phyloP scores from a whole-genome alignment of 2,888 invertebrate species.

The Andrena bucephala region DNA sequence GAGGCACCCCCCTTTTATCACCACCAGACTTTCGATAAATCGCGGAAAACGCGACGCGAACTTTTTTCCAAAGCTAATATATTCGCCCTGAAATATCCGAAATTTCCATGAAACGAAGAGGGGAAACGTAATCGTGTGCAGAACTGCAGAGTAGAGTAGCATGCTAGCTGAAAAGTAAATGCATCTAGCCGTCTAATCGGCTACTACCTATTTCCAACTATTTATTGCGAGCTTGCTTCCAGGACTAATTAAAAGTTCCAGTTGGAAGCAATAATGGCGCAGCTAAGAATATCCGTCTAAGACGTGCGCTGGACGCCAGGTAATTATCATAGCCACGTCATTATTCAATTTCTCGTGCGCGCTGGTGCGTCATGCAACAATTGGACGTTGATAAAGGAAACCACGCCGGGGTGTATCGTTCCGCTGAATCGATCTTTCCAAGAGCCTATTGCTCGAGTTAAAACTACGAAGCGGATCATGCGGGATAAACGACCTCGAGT shows the following conservation, averaged over 20 bases:
- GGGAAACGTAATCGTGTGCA: neutral
- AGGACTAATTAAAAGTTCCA: conserved; percentile 4
- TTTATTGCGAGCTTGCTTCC: neutral
- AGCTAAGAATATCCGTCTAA: conserved; percentile 30
- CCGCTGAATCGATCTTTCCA: neutral
- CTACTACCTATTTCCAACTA: neutral
- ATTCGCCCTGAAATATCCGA: neutral
- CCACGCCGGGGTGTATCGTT: neutral
- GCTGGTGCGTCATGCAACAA: conserved; percentile 44
- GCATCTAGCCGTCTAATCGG: neutral
- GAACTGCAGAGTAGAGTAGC: neutral
- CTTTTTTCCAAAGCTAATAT: neutral
- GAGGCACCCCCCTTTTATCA: neutral
- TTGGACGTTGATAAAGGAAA: conserved; percentile 32
- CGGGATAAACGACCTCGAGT: conserved; percentile 1
- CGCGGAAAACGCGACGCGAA: neutral
- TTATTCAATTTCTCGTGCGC: conserved; percentile 54
- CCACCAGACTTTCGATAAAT: neutral
- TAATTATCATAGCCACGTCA: conserved; percentile 54
- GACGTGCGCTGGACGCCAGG: conserved; percentile 45
- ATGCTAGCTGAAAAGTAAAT: neutral
- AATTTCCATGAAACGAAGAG: neutral
- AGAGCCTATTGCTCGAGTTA: neutral
- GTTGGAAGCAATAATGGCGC: neutral
- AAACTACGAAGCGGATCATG: neutral